phyloP scores from a whole-genome alignment of 2,113 vertebrate genomes.

The Galbula dea region DNA sequence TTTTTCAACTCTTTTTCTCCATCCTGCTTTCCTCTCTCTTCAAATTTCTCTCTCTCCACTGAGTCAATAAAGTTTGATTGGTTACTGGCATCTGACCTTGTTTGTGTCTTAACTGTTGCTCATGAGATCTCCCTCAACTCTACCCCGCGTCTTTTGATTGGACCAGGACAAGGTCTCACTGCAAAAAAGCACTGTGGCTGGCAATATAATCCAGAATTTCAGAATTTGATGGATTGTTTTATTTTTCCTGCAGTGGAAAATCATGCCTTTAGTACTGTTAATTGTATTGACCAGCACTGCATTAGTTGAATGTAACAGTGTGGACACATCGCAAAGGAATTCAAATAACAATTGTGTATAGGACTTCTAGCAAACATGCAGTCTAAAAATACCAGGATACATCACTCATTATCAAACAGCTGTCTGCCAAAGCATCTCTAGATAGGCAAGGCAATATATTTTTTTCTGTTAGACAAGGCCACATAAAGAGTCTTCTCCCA shows the following conservation, averaged over 20 bases:
- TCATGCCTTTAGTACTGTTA: background rate
- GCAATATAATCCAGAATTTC: background rate
- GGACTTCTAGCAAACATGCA: background rate
- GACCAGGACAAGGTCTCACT: too few relatives aligned
- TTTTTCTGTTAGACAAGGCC: background rate
- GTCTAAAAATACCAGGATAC: background rate
- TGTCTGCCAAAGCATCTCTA: background rate
- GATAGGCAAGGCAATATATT: background rate
- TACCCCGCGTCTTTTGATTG: too few relatives aligned
- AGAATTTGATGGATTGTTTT: background rate
- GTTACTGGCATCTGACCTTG: too few relatives aligned
- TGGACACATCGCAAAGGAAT: background rate
- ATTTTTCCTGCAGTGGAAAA: background rate
- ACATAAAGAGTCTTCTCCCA: background rate
- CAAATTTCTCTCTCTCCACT: too few relatives aligned
- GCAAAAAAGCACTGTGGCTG: background rate
- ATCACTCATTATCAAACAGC: background rate
- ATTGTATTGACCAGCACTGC: background rate
- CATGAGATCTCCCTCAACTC: too few relatives aligned
- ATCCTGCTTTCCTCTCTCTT: too few relatives aligned
- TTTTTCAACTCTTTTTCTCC: too few relatives aligned
- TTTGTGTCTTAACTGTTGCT: too few relatives aligned
- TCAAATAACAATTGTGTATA: background rate
- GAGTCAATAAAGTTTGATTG: too few relatives aligned
- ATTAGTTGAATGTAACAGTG: background rate